Evolutionary conservation across 2,113 vertebrate genomes (phyloP), one percentile per base, ranked within the genome.

Genomic region (Hippoglossus stenolepis): DNA sequence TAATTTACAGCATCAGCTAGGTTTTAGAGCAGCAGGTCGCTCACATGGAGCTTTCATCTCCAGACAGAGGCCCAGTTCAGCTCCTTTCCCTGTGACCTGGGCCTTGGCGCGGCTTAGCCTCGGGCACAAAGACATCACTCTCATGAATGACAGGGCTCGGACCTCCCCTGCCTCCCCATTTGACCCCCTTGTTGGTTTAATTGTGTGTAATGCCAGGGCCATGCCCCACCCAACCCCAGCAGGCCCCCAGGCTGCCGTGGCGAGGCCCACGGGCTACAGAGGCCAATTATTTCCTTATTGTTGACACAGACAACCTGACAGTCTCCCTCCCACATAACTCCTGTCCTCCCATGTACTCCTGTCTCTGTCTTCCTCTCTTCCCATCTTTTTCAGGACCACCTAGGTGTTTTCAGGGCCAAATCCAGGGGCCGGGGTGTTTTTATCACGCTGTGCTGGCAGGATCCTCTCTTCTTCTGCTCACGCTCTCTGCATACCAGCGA

Each of bases 281-380:
- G 91, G 88, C 81, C 89, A 92, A 91, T 92, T 90, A 90, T 93
- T 92, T 86, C 83, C 69, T 80, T 90, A 84, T 87, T 92, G 87
- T 92, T 91, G 87, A 93, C 91, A 93, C 90, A 91, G 92, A 93
- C 89, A 87, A 83, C 90, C 91, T 89, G 90, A 89, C 89, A 90
- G 74, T 79, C 84, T 86, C 67, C 80, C 91, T 86, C 88, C 89
- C 77, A 87, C 89, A 89, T 86, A 89, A 86, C 87, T 88, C 79
- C 85, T 79, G 69, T 89, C 83, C 83, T 89, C 87, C 85, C 75
- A 53, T 89, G 74, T 87, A 79, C 75, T 87, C 70, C 58, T 75
- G 83, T 87, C 83, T 84, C 73, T 67, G 31, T 59, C 78, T 80
- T 65, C 47, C 53, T 70, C 79, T 85, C 75, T 83, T 70, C 56